These are phyloP conservation scores for Etheostoma spectabile DNA, from an alignment of 2,113 vertebrate species.

Conservation along the genomic window DNA sequence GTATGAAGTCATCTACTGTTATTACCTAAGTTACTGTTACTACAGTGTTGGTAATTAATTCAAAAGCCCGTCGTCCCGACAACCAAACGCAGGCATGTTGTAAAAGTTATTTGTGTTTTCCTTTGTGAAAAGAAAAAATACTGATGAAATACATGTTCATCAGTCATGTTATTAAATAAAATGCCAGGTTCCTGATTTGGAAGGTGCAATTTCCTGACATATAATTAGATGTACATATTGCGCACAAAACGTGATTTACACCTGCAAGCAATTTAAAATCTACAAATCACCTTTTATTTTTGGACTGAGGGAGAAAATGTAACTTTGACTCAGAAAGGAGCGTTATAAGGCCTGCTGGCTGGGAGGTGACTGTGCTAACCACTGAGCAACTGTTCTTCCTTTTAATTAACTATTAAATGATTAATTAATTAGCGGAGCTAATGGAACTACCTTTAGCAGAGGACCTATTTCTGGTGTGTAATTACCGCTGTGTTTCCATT, in stretches of 20 bases:
- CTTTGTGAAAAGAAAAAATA: not conserved
- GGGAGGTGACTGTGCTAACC: not conserved
- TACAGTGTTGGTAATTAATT: not conserved
- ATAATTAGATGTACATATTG: not conserved
- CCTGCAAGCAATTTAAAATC: not conserved
- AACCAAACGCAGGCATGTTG: not conserved
- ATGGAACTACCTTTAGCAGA: slow-evolving; percentile 36
- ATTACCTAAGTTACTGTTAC: not conserved
- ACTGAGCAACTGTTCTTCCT: not conserved
- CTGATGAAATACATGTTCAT: not conserved
- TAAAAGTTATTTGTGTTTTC: not conserved
- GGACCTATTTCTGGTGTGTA: slow-evolving; percentile 2
- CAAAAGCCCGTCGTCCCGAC: not conserved
- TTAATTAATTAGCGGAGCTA: slow-evolving; percentile 42
- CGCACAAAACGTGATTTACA: not conserved
- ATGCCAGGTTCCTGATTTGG: too few species aligned
- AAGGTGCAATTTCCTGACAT: too few species aligned
- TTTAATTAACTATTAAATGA: slow-evolving; percentile 51
- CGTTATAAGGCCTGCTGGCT: not conserved
- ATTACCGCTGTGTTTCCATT: slow-evolving; percentile 19
- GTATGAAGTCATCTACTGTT: not conserved
- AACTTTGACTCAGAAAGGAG: not conserved
- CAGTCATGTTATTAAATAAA: too few species aligned
- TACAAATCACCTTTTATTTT: not conserved
- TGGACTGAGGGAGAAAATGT: not conserved